phyloP scores from a whole-genome alignment of 2,797 vertebrate species.

The Cryptoblepharus egeriae region DNA sequence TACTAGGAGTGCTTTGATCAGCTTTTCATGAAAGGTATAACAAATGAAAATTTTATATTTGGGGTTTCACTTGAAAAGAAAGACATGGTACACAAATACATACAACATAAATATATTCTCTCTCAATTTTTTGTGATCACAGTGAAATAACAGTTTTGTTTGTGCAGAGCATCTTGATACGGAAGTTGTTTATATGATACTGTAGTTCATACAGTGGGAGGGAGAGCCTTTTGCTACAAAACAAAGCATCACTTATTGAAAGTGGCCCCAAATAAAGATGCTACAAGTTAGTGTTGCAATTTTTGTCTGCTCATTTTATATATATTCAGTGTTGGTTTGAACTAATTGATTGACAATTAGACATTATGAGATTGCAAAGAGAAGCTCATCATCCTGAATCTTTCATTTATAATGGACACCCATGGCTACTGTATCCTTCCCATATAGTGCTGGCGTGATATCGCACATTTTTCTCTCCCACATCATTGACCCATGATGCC shows the following conservation, averaged over 20 bases:
- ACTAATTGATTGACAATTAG: not conserved
- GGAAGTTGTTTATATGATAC: not conserved
- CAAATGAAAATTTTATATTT: constrained; percentile 49
- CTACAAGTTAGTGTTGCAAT: not conserved
- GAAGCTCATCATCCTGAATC: not conserved
- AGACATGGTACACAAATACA: constrained; percentile 20
- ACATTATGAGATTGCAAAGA: not conserved
- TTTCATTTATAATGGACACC: too few relatives aligned
- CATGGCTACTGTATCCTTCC: too few relatives aligned
- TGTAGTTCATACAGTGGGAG: not conserved
- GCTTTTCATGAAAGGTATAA: constrained; percentile 45
- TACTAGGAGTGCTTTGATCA: constrained; percentile 47
- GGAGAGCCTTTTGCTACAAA: not conserved
- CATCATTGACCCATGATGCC: not conserved
- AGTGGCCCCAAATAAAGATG: not conserved
- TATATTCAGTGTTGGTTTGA: rapidly evolving
- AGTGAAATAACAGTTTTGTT: not conserved
- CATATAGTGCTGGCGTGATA: not conserved
- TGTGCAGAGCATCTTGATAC: not conserved
- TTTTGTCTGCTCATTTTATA: rapidly evolving
- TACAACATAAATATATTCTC: constrained; percentile 7
- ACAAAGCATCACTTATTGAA: not conserved
- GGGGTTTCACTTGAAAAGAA: not conserved
- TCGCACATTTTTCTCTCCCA: not conserved
- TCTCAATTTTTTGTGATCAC: not conserved